A percentile compares a stretch with the other conserved stretches of the same genome.
phyloP scores from a whole-genome alignment of 2,888 invertebrate species.

The Limnephilus marmoratus region DNA sequence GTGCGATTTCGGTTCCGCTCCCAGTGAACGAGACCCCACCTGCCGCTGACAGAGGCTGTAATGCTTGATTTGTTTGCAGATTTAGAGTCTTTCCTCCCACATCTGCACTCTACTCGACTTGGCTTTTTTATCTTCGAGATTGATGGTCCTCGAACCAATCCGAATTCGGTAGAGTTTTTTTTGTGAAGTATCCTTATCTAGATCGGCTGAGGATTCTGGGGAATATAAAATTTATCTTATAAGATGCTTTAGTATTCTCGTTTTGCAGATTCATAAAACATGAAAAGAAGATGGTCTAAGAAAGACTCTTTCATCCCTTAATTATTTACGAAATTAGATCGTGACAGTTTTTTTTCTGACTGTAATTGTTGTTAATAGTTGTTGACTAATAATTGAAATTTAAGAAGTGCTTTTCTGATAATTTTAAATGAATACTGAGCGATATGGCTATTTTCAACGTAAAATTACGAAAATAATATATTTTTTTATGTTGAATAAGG shows the following conservation, averaged over 20 bases:
- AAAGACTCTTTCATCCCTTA: neutral
- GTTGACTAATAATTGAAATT: neutral
- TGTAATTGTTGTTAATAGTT: neutral
- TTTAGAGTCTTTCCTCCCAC: slow-evolving; percentile 5
- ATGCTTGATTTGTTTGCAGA: slow-evolving; percentile 7
- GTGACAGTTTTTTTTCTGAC: neutral
- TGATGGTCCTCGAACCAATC: neutral
- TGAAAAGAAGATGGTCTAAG: neutral
- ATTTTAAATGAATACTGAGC: neutral
- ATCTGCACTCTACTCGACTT: neutral
- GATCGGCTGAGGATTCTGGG: neutral
- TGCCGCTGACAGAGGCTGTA: slow-evolving; percentile 2
- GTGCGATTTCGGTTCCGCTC: neutral
- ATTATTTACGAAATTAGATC: neutral
- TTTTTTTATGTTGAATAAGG: no score
- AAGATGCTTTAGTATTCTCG: neutral
- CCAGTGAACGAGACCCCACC: neutral
- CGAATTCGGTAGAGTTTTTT: neutral
- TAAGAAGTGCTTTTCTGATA: neutral
- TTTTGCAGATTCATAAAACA: neutral
- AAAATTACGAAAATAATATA: no score
- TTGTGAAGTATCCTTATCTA: neutral
- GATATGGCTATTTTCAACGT: no score
- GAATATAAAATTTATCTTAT: neutral
- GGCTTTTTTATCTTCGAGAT: neutral